Base-by-base conservation (phyloP, 2,797 vertebrate genomes). In the Salarias fasciatus region DNA sequence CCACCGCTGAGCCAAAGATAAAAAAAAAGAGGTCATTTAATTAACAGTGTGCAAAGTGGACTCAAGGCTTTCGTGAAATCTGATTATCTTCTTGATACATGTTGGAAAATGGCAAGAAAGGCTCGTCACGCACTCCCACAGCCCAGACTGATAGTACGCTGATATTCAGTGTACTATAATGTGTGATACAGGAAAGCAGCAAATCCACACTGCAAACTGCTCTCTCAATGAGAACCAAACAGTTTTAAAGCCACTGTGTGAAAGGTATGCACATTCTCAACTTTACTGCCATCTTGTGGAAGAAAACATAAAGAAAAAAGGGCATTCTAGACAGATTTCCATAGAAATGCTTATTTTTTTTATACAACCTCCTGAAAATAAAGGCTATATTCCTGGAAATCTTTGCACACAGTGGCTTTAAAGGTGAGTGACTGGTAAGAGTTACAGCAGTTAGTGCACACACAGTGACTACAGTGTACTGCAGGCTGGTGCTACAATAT, bases 1-100 rank as follows among this genome's bases (percentile, higher is more conserved):
- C 92, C 3, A 95, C 92, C 48, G 93, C 96, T 97, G 75, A 4
- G 2, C 43, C 33, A 35, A 35, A 9, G 6, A 35, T 33, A 35
- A 35, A 35, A 6, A 35, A 9, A 35, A 9, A 35, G 6, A 35
- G 8, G 4, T 6, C 2, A 35, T 9, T 35, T 1, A 9, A 35
- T 35, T 35, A 24, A 24, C 18, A 24, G 24, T 24, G 18, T 24
- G 18, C 18, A 24, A 24, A 24, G 18, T 24, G 18, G 18, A 24
- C 18, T 24, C 18, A 24, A 24, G 33, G 33, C 33, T 6, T 35
- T 9, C 9, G 6, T 35, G 6, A 6, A 9, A 35, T 35, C 33
- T 35, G 33, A 6, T 35, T 9, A 35, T 9, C 6, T 33, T 33
- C 4, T 14, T 10, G 47, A 15, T 11, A 35, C 6, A 35, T 35